Evolutionary conservation across 2,113 vertebrate genomes (phyloP).

Genomic region (Entelurus aequoreus): DNA sequence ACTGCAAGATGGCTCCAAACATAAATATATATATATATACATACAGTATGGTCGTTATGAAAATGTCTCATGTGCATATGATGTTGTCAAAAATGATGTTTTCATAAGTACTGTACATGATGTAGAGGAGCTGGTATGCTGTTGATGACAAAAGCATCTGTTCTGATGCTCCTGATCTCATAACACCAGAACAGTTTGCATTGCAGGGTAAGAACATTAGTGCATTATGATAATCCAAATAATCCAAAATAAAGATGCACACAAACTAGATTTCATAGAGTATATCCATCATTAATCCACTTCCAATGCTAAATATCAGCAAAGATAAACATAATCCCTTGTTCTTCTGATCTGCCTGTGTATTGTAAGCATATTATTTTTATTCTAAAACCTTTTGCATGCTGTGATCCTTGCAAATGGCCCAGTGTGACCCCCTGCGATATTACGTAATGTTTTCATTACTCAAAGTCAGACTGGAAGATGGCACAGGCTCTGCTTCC

Average conservation of each 20-base stretch:
- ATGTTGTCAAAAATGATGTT: not conserved
- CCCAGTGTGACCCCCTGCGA: not conserved
- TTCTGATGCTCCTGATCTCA: slow-evolving; percentile 39
- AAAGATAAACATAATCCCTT: slow-evolving; percentile 43
- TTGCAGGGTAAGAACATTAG: slow-evolving; percentile 50
- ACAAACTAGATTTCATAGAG: slow-evolving; percentile 45
- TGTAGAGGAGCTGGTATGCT: slow-evolving; percentile 6
- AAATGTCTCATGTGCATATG: no score
- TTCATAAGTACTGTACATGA: slow-evolving; percentile 16
- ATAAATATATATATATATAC: no score
- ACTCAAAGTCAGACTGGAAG: not conserved
- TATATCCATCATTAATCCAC: slow-evolving; percentile 52
- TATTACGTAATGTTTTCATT: slow-evolving; percentile 30
- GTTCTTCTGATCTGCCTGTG: slow-evolving; percentile 20
- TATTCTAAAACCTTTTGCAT: slow-evolving; percentile 19
- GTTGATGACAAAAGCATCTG: slow-evolving; percentile 38
- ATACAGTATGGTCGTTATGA: no score
- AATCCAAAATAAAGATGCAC: slow-evolving; percentile 58
- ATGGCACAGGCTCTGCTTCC: not conserved
- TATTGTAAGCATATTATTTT: slow-evolving; percentile 24
- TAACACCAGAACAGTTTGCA: slow-evolving; percentile 37
- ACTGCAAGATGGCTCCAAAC: not conserved
- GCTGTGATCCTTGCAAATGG: slow-evolving; percentile 11
- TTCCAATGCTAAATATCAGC: slow-evolving; percentile 49
- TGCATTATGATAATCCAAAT: slow-evolving; percentile 66